Conservation (phyloP, 2,797 vertebrate species). For the Channallabes apus region DNA sequence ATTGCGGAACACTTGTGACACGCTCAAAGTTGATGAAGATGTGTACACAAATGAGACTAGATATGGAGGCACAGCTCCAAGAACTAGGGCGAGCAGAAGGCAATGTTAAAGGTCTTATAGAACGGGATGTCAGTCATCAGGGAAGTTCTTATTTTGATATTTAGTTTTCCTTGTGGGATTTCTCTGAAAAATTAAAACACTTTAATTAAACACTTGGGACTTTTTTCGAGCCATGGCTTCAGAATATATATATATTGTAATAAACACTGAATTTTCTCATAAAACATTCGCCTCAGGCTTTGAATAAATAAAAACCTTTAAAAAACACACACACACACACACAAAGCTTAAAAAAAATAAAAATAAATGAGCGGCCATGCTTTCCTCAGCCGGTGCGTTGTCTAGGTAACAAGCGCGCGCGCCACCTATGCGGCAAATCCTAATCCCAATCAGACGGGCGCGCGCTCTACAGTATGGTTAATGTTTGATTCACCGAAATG, state of each 20-base stretch:
- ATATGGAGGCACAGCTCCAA: too few species aligned
- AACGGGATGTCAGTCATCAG: too few species aligned
- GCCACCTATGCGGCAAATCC: constrained; percentile 24
- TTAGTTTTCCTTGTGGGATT: background rate
- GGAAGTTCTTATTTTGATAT: too few species aligned
- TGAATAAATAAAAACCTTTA: background rate
- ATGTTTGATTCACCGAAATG: background rate
- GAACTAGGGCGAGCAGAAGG: too few species aligned
- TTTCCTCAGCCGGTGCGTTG: constrained; percentile 1
- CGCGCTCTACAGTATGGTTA: background rate
- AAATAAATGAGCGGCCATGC: background rate
- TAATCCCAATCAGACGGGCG: background rate
- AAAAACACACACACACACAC: too few species aligned
- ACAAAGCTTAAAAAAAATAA: background rate
- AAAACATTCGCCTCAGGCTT: background rate
- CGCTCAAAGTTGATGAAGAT: too few species aligned
- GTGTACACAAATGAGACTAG: too few species aligned
- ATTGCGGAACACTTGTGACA: too few species aligned
- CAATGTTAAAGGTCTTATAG: too few species aligned
- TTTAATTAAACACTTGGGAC: background rate
- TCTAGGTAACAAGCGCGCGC: constrained; percentile 16
- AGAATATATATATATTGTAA: background rate
- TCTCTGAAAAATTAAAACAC: too few species aligned
- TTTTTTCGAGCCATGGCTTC: background rate
- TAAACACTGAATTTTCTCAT: too few species aligned